Evolutionary conservation across 2,797 vertebrate genomes (phyloP).

Genomic region (Macropus fuliginosus): DNA sequence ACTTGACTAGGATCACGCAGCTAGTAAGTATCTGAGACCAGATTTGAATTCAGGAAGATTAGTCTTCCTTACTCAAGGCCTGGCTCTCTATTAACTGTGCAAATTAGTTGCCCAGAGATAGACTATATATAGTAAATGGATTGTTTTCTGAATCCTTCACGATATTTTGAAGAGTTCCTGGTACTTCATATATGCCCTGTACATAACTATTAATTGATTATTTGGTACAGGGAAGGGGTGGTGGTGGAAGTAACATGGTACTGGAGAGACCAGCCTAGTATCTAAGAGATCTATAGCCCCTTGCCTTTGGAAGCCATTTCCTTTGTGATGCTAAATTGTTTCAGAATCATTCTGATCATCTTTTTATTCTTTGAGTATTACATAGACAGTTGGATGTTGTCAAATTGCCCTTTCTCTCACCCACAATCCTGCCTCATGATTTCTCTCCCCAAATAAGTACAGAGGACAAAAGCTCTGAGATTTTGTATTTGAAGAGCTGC

Average conservation of each 20-base stretch:
- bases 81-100: not conserved
- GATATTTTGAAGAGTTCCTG: not conserved
- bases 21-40: not conserved
- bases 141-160: not conserved
- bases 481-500: not conserved
- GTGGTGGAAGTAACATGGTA: not conserved
- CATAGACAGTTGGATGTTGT: not conserved
- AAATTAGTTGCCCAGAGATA: not conserved
- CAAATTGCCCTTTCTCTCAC: not conserved
- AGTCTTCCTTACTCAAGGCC: not conserved
- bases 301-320: not conserved
- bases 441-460: not conserved
- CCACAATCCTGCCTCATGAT: not conserved
- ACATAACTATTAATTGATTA: not conserved
- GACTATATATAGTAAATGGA: accelerated
- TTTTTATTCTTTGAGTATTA: not conserved
- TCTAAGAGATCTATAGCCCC: not conserved
- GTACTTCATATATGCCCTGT: not conserved
- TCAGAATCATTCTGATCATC: not conserved
- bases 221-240: not conserved
- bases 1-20: not conserved
- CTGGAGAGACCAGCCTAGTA: not conserved
- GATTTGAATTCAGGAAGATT: not conserved
- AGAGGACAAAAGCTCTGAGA: not conserved
- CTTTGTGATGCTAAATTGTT: not conserved